Conservation (phyloP, 1,140 invertebrate species). For the Heterodera carotae region DNA sequence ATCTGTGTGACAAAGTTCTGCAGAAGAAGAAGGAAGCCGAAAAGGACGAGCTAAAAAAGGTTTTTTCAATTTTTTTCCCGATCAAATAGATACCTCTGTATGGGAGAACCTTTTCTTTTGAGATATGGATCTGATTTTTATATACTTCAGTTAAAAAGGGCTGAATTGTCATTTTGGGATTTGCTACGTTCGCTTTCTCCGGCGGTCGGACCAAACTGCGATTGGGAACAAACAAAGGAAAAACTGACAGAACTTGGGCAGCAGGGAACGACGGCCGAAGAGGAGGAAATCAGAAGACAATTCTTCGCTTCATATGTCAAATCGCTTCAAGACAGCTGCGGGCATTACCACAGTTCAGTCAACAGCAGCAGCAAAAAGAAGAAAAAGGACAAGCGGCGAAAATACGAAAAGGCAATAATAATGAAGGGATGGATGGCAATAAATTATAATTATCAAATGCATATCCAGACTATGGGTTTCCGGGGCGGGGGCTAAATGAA, state of each 20-base stretch:
- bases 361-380: constrained; percentile 42
- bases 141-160: constrained; percentile 25
- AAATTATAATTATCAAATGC: too few relatives aligned
- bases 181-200: constrained; percentile 35
- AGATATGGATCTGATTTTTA: too few relatives aligned
- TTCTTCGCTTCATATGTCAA: constrained; percentile 39
- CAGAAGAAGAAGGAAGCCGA: constrained; percentile 57
- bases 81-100: too few relatives aligned
- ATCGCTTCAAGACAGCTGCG: constrained; percentile 36
- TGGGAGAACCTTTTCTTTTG: too few relatives aligned
- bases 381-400: constrained; percentile 31
- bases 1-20: constrained; percentile 48
- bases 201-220: constrained; percentile 43
- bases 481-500: too few relatives aligned
- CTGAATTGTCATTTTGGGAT: constrained; percentile 34
- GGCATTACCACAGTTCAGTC: constrained; percentile 30
- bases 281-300: constrained; percentile 26
- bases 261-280: constrained; percentile 30
- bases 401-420: not conserved
- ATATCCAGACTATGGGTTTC: too few relatives aligned
- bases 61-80: constrained; percentile 26
- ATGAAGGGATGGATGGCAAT: too few relatives aligned
- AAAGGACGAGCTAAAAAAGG: constrained; percentile 54
- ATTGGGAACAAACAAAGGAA: constrained; percentile 40
- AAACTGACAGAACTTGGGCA: constrained; percentile 46